A percentile compares a stretch with the other conserved stretches of the same genome.
phyloP scores from a whole-genome alignment of 2,113 vertebrate species.

The Sander lucioperca region DNA sequence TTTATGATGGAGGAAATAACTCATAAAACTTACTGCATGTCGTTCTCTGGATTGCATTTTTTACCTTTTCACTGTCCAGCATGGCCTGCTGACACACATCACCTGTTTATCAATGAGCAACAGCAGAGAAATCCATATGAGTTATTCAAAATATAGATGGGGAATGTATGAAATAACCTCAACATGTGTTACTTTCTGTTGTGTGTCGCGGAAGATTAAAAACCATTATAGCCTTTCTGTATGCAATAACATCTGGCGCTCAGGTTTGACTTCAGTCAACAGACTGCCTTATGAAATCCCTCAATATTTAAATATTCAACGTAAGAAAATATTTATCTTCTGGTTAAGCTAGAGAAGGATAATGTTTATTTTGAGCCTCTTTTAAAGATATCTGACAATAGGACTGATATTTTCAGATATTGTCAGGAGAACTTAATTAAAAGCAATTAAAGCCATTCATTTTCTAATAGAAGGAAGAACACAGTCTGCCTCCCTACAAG shows the following conservation, averaged over 20 bases:
- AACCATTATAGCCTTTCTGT: background rate
- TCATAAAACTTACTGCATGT: conserved; percentile 11
- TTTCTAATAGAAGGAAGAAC: background rate
- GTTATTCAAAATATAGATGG: background rate
- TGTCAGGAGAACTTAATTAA: background rate
- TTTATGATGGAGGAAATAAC: background rate
- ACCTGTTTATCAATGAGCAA: conserved; percentile 1
- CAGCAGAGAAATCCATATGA: background rate
- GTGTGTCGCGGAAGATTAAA: background rate
- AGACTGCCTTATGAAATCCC: background rate
- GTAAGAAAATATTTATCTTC: background rate
- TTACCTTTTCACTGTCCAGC: background rate
- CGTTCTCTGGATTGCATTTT: background rate
- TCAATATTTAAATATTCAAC: background rate
- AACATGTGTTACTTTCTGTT: background rate
- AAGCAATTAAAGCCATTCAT: background rate
- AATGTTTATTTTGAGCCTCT: background rate
- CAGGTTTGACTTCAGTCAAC: background rate
- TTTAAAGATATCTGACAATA: background rate
- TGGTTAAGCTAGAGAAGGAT: background rate
- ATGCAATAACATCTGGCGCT: background rate
- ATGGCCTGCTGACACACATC: conserved; percentile 9
- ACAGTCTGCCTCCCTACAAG: background rate
- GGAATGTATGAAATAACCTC: background rate
- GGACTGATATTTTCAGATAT: too few species aligned